A percentile compares a stretch with the other conserved stretches of the same genome.
These are phyloP conservation scores for Euphonia xanthogaster DNA, from an alignment of 2,797 vertebrate species.

Conservation along the genomic window DNA sequence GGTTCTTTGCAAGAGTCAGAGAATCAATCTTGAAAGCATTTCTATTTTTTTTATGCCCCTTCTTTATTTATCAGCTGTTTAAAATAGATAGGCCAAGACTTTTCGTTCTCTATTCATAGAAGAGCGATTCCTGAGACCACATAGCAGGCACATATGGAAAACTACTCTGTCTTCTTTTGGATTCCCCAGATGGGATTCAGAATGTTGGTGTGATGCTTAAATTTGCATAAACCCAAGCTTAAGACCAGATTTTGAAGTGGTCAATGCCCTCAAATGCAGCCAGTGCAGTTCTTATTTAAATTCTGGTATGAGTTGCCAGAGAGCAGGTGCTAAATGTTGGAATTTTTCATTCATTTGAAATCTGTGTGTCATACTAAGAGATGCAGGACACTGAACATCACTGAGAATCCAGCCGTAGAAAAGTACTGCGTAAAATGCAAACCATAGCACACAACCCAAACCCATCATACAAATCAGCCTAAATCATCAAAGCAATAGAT, in stretches of 20 bases:
- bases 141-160: not conserved
- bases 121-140: not conserved
- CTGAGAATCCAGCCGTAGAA: constrained; percentile 17
- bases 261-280: not conserved
- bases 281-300: not conserved
- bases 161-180: constrained; percentile 11
- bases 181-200: not conserved
- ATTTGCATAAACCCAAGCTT: constrained; percentile 10
- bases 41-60: not conserved
- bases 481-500: constrained; percentile 69
- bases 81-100: constrained; percentile 36
- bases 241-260: constrained; percentile 25
- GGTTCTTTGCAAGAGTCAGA: not conserved
- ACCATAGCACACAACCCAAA: constrained; percentile 29
- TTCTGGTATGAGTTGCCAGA: not conserved
- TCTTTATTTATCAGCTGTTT: constrained; percentile 43
- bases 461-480: constrained; percentile 66
- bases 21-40: not conserved
- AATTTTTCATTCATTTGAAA: constrained; percentile 23
- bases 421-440: constrained; percentile 46
- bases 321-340: constrained; percentile 45
- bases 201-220: constrained; percentile 17
- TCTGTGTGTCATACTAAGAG: not conserved
- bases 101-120: constrained; percentile 12
- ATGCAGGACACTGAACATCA: not conserved